Percentiles rank a stretch among this genome's conserved stretches.
Conservation (phyloP, 2,113 vertebrate species). For the Poeciliopsis occidentalis region DNA sequence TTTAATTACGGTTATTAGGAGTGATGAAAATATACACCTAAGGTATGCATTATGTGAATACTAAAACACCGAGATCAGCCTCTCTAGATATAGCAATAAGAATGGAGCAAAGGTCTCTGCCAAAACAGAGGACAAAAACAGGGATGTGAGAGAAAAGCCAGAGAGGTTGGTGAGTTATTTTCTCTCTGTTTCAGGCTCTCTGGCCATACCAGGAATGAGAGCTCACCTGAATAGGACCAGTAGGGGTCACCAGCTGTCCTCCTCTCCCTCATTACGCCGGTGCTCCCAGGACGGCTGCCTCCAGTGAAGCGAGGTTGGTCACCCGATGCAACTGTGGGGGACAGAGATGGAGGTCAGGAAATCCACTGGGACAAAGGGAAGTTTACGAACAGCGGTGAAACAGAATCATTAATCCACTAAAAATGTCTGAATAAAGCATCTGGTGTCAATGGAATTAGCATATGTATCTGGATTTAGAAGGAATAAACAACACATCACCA, state of each 20-base stretch:
- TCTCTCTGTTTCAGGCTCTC: constrained; percentile 19
- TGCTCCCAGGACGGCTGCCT: constrained; percentile 81
- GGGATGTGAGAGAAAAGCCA: constrained; percentile 6
- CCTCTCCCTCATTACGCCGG: constrained; percentile 85
- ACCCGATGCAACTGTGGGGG: constrained; percentile 83
- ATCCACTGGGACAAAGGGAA: background rate
- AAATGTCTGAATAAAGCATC: background rate
- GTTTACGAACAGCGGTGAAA: background rate
- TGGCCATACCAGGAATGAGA: constrained; percentile 28
- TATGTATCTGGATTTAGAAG: background rate
- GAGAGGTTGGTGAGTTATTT: constrained; percentile 18
- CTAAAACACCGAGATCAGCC: constrained; percentile 20
- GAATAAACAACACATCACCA: background rate
- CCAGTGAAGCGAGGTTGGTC: constrained; percentile 82
- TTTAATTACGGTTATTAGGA: constrained; percentile 43
- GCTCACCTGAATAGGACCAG: constrained; percentile 97
- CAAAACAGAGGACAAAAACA: constrained; percentile 26
- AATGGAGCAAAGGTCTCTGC: background rate
- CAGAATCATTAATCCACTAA: background rate
- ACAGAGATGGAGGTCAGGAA: constrained; percentile 47
- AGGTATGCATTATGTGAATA: constrained; percentile 34
- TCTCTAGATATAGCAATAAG: background rate
- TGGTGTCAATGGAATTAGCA: background rate
- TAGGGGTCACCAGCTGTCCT: constrained; percentile 91
- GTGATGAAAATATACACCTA: constrained; percentile 28